Conservation (phyloP, 1,140 invertebrate genomes). For the Brachionus manjavacas region DNA sequence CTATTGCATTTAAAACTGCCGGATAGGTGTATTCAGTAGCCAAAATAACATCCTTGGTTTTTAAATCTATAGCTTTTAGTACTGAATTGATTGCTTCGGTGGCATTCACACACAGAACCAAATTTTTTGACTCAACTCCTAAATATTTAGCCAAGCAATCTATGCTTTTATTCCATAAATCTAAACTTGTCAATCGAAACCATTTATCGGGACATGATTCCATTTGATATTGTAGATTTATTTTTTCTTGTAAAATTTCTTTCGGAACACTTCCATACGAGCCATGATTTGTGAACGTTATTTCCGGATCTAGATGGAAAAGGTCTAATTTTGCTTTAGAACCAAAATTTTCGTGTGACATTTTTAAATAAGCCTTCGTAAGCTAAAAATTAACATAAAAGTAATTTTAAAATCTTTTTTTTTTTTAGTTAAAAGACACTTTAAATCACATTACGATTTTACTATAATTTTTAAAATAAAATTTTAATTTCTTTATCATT, state of each 20-base stretch:
- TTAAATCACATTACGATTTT: not conserved
- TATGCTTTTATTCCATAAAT: not conserved
- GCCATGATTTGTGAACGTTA: constrained; percentile 10
- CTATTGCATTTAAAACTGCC: not conserved
- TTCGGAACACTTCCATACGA: not conserved
- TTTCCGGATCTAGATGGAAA: not conserved
- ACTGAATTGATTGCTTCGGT: constrained; percentile 14
- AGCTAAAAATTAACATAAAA: not conserved
- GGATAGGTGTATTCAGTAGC: not conserved
- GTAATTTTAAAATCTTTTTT: not conserved
- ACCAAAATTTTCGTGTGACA: not conserved
- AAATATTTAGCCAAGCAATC: not conserved
- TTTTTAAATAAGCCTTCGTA: not conserved
- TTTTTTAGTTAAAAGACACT: not conserved
- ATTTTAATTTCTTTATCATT: not conserved
- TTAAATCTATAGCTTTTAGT: not conserved
- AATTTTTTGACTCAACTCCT: not conserved
- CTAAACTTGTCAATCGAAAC: not conserved
- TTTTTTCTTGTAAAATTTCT: not conserved
- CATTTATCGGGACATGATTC: constrained; percentile 10
- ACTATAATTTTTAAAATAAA: not conserved
- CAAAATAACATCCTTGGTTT: not conserved
- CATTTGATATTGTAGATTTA: not conserved
- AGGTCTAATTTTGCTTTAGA: not conserved
- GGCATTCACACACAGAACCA: constrained; percentile 9